These are phyloP conservation scores for Meloidogyne chitwoodi DNA, from an alignment of 1,140 invertebrate genomes.

Conservation along the genomic window DNA sequence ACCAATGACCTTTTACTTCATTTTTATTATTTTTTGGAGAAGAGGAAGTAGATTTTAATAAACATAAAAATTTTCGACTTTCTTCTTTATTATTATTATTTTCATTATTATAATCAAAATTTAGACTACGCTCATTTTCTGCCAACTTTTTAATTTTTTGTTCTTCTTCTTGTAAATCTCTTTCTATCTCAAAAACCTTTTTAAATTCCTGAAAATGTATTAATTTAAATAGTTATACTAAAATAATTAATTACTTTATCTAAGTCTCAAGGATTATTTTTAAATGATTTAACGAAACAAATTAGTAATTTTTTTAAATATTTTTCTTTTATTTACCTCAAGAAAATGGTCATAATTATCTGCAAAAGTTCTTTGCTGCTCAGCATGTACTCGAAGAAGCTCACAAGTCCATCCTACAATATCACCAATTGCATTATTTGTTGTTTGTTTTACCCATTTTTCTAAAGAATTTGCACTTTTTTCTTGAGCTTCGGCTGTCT, in stretches of 20 bases:
- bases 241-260: no score
- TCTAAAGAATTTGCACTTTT: slow-evolving; percentile 36
- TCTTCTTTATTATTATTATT: background rate
- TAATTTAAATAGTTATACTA: no score
- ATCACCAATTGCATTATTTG: slow-evolving; percentile 46
- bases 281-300: no score
- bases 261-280: no score
- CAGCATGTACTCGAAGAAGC: slow-evolving; percentile 38
- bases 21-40: background rate
- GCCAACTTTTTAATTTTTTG: background rate
- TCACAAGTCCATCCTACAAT: slow-evolving; percentile 40
- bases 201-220: background rate
- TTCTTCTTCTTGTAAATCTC: background rate
- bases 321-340: slow-evolving; percentile 12
- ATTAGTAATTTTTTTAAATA: background rate
- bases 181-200: background rate
- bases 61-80: background rate
- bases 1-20: background rate
- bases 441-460: slow-evolving; percentile 33
- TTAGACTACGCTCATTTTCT: background rate
- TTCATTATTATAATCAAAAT: slow-evolving; percentile 2
- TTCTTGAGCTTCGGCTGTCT: slow-evolving; percentile 36
- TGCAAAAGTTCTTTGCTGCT: slow-evolving; percentile 40
- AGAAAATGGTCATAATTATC: slow-evolving; percentile 45
- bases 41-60: background rate